Evolutionary conservation across 2,113 vertebrate genomes (phyloP).

Genomic region (Platysternon megacephalum): DNA sequence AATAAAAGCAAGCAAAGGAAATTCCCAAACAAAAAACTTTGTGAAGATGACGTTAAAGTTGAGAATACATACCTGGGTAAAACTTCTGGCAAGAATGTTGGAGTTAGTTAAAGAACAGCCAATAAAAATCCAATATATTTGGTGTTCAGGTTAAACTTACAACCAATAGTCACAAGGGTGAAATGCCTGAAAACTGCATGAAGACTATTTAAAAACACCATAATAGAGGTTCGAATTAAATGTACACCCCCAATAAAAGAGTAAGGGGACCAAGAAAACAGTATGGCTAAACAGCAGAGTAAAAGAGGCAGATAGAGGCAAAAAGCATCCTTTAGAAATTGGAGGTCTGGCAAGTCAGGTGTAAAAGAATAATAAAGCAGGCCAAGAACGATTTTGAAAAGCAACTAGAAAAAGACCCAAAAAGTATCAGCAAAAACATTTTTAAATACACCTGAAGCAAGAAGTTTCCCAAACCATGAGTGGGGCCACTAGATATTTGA

Average conservation of each 20-base stretch:
- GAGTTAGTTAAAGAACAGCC: background rate
- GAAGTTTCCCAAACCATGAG: background rate
- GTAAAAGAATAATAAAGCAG: background rate
- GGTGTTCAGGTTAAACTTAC: background rate
- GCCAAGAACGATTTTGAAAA: background rate
- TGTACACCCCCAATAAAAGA: background rate
- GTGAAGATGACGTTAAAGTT: background rate
- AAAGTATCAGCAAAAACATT: background rate
- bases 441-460: background rate
- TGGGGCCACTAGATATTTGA: no score
- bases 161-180: background rate
- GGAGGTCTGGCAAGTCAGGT: background rate
- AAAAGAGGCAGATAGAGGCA: background rate
- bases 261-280: no score
- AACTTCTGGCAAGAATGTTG: background rate
- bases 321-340: background rate
- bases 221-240: background rate
- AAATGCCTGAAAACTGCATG: background rate
- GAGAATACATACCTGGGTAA: background rate
- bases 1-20: background rate
- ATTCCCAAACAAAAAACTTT: background rate
- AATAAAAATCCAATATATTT: background rate
- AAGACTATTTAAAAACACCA: background rate
- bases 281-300: background rate
- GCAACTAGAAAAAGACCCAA: background rate